These are phyloP conservation scores for Drosophila quasianomalipes DNA, from an alignment of 2,888 invertebrate genomes.

Conservation along the genomic window DNA sequence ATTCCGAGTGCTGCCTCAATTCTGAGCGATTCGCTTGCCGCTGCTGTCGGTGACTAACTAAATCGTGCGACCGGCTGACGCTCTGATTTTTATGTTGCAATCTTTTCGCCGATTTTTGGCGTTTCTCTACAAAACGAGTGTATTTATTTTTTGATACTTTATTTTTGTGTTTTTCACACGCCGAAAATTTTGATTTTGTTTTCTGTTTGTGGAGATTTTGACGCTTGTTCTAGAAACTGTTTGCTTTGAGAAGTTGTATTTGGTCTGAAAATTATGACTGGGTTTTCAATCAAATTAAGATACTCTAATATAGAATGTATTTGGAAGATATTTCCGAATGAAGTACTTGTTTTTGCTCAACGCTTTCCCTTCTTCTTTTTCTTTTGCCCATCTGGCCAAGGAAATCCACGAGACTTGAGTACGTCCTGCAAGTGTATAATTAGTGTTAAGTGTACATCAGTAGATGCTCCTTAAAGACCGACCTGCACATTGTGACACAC, in stretches of 20 bases:
- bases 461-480: not conserved
- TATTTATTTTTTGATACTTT: constrained; percentile 8
- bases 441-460: not conserved
- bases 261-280: constrained; percentile 41
- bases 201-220: constrained; percentile 53
- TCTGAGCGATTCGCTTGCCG: constrained; percentile 14
- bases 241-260: constrained; percentile 29
- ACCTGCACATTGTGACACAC: constrained; percentile 97
- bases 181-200: constrained; percentile 39
- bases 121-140: constrained; percentile 41
- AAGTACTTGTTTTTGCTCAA: constrained; percentile 42
- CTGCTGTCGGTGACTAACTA: constrained; percentile 40
- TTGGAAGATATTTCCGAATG: constrained; percentile 9
- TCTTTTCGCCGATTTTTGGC: constrained; percentile 27
- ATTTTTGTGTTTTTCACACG: constrained; percentile 46
- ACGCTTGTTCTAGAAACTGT: constrained; percentile 58
- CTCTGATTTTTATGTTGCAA: constrained; percentile 56
- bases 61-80: constrained; percentile 29
- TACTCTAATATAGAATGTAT: not conserved
- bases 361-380: constrained; percentile 93
- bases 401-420: constrained; percentile 93
- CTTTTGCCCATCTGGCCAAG: constrained; percentile 94
- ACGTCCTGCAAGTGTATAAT: constrained; percentile 88
- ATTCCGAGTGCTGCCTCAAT: constrained; percentile 2
- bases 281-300: constrained; percentile 35